Evolutionary conservation across 2,888 invertebrate species (phyloP), one percentile per base, ranked within the genome.

Genomic region (Labia minor): DNA sequence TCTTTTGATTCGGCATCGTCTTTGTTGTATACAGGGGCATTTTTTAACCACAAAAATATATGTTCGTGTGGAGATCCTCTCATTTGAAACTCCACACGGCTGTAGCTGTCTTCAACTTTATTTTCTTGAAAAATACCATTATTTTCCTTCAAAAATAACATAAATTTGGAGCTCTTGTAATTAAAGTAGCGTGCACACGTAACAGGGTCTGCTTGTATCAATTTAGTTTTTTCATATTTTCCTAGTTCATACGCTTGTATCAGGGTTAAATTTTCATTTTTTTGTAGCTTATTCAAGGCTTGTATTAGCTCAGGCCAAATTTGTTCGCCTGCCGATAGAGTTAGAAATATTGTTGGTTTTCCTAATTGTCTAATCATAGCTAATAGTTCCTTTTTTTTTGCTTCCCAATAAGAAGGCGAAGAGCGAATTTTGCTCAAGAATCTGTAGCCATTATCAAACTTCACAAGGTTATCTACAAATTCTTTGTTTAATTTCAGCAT

Each of bases 381-480:
- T 62, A 71, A 67, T 14, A 71, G 19, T 70, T 71, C n/a, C 70
- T 65, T 71, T 72, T 61, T 73, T 71, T 64, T 71, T 71, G 21
- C 67, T 68, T 71, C 71, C 72, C 73, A 73, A 68, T 72, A 71
- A 10, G 70, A 64, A 66, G 73, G 70, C 20, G 70, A 70, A 19
- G 70, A 68, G 33, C 69, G 61, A 37, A 69, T 67, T 19, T 66
- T 37, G 19, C 63, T 67, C 49, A 68, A 49, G 33, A 69, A 26
- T 19, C 37, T 61, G 21, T 66, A 70, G 8, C 70, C 66, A 2
- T 61, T 63, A 66, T 71, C 70, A 37, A 65, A 21, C 65, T 70
- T 64, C 2, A 68, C 33, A 19, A 69, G 16, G 37, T 69, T 63
- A 16, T 67, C 37, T 11, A 69, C 37, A 65, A 64, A 65, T 65